Percentiles rank a stretch among this genome's conserved stretches.
Conservation (phyloP, 2,888 invertebrate species). For the Cryptus armator region DNA sequence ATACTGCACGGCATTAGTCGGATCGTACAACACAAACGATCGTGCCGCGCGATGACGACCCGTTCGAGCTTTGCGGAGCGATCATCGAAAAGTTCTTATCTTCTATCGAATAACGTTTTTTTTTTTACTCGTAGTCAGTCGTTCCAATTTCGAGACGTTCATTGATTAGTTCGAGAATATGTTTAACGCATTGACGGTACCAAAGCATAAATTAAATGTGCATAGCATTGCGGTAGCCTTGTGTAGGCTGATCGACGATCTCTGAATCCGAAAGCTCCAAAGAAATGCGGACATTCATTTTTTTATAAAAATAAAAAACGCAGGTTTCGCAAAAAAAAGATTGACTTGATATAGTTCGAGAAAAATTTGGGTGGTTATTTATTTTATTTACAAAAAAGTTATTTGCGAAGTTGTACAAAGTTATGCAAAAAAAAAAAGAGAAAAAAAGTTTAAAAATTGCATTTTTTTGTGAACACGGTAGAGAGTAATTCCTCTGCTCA, state of each 20-base stretch:
- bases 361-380: no score
- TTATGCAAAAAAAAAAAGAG: no score
- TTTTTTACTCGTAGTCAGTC: conserved; percentile 21
- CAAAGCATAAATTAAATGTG: neutral
- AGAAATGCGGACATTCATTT: neutral
- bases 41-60: conserved; percentile 34
- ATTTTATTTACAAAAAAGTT: no score
- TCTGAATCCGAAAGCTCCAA: neutral
- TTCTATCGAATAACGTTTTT: conserved; percentile 41
- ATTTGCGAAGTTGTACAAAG: no score
- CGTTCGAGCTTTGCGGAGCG: conserved; percentile 14
- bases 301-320: neutral
- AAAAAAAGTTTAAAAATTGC: neutral
- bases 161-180: conserved; percentile 55
- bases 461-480: neutral
- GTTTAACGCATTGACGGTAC: neutral
- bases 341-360: no score
- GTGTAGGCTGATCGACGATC: neutral
- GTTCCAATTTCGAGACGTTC: conserved; percentile 56
- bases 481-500: conserved; percentile 49
- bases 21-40: conserved; percentile 44
- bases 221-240: neutral
- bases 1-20: conserved; percentile 43
- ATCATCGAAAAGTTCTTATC: conserved; percentile 41
- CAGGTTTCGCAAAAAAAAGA: no score